Evolutionary conservation across 2,797 vertebrate species (phyloP).

Genomic region (Oreochromis mossambicus): DNA sequence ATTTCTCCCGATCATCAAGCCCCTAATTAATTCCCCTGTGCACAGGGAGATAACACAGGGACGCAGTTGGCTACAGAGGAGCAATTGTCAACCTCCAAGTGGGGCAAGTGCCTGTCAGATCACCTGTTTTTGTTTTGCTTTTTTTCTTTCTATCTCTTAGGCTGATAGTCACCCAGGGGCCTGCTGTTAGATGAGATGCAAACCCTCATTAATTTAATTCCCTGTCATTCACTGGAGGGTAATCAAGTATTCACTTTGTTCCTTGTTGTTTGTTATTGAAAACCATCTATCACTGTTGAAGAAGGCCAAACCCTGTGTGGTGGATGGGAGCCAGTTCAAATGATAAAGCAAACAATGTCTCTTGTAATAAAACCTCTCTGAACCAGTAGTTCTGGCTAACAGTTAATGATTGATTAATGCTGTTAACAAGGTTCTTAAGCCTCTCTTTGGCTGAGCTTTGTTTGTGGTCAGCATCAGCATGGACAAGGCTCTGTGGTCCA

Average conservation of each 20-base stretch:
- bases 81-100: slow-evolving; percentile 26
- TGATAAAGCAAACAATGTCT: neutral
- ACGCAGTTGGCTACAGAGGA: slow-evolving; percentile 6
- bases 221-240: neutral
- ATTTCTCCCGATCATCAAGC: slow-evolving; percentile 25
- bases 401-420: neutral
- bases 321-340: neutral
- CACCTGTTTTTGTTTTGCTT: slow-evolving; percentile 4
- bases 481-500: neutral
- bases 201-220: neutral
- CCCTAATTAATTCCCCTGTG: slow-evolving; percentile 46
- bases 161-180: neutral
- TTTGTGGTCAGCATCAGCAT: neutral
- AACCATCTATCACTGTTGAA: neutral
- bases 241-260: slow-evolving; percentile 36
- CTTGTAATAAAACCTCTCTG: neutral
- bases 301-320: neutral
- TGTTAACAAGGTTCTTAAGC: neutral
- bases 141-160: neutral
- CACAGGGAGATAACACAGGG: slow-evolving; percentile 12
- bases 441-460: neutral
- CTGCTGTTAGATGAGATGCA: neutral
- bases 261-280: neutral
- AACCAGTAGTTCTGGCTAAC: neutral
- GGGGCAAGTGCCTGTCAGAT: slow-evolving; percentile 3